These are phyloP conservation scores for Drosophila mulleri DNA, from an alignment of 2,888 invertebrate genomes.

Conservation along the genomic window DNA sequence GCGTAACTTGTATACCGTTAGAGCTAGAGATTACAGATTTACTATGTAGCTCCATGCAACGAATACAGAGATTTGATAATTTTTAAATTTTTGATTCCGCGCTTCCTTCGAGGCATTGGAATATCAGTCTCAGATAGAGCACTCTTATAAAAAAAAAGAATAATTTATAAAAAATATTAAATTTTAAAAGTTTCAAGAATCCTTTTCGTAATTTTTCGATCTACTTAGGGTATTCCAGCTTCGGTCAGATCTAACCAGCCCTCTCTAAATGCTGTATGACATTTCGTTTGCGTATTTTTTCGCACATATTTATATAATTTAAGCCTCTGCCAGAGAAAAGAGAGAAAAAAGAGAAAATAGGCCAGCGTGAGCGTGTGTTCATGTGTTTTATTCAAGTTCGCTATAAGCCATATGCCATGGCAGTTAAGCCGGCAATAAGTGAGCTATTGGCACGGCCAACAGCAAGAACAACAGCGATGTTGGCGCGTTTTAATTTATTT, in stretches of 20 bases:
- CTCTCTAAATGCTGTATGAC: conserved; percentile 4
- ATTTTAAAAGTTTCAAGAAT: too few relatives aligned
- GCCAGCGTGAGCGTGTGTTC: not conserved
- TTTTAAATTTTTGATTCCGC: too few relatives aligned
- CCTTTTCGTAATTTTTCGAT: not conserved
- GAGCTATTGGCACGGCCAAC: conserved; percentile 7
- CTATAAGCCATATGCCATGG: not conserved
- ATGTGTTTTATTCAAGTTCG: not conserved
- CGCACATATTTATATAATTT: not conserved
- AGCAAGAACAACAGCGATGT: not conserved
- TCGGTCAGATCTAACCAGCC: too few relatives aligned
- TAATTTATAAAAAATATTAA: too few relatives aligned
- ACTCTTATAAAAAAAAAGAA: too few relatives aligned
- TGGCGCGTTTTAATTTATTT: not conserved
- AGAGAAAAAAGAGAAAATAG: too few relatives aligned
- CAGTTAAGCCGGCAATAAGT: not conserved
- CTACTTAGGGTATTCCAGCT: not conserved
- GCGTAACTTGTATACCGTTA: too few relatives aligned
- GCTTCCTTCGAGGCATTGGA: too few relatives aligned
- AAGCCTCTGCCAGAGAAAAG: not conserved
- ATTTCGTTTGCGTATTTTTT: not conserved
- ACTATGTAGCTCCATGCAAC: too few relatives aligned
- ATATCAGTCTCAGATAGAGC: too few relatives aligned
- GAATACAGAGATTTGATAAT: too few relatives aligned
- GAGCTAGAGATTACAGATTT: too few relatives aligned